Evolutionary conservation across 2,888 invertebrate genomes (phyloP).

Genomic region (Phalera bucephala): DNA sequence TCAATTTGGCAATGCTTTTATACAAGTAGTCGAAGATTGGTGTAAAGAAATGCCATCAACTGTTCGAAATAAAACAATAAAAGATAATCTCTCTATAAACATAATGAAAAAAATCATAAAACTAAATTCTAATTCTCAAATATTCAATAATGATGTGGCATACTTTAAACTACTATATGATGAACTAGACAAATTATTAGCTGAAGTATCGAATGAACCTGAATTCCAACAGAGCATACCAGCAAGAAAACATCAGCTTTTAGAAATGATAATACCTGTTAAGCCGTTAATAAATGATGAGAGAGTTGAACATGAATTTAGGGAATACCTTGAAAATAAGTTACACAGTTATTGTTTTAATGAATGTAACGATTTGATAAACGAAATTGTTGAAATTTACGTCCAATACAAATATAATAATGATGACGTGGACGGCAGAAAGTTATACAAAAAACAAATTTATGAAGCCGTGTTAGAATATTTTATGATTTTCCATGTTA

Average conservation of each 20-base stretch:
- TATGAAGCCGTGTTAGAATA: slow-evolving; percentile 39
- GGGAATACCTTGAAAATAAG: slow-evolving; percentile 42
- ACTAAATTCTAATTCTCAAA: slow-evolving; percentile 45
- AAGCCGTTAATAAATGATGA: slow-evolving; percentile 49
- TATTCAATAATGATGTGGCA: slow-evolving; percentile 43
- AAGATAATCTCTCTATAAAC: slow-evolving; percentile 44
- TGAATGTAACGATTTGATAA: slow-evolving; percentile 36
- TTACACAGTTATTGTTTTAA: slow-evolving; percentile 39
- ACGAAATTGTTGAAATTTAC: slow-evolving; percentile 53
- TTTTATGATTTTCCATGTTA: slow-evolving; percentile 21
- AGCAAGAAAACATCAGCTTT: slow-evolving; percentile 40
- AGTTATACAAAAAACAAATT: slow-evolving; percentile 44
- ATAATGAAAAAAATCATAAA: slow-evolving; percentile 55
- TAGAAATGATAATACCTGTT: slow-evolving; percentile 36
- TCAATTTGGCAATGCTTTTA: slow-evolving; percentile 37
- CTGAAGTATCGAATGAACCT: slow-evolving; percentile 33
- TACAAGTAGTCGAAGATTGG: slow-evolving; percentile 52
- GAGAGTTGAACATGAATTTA: slow-evolving; percentile 44
- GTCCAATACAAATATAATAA: slow-evolving; percentile 43
- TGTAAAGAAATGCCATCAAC: slow-evolving; percentile 51
- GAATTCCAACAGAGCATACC: slow-evolving; percentile 35
- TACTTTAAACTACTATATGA: slow-evolving; percentile 46
- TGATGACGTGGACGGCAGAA: slow-evolving; percentile 38
- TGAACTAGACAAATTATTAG: slow-evolving; percentile 45
- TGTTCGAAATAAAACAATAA: slow-evolving; percentile 34